Percentiles rank a stretch among this genome's conserved stretches.
phyloP scores from a whole-genome alignment of 2,888 invertebrate species.

The Epistrophella euchroma region DNA sequence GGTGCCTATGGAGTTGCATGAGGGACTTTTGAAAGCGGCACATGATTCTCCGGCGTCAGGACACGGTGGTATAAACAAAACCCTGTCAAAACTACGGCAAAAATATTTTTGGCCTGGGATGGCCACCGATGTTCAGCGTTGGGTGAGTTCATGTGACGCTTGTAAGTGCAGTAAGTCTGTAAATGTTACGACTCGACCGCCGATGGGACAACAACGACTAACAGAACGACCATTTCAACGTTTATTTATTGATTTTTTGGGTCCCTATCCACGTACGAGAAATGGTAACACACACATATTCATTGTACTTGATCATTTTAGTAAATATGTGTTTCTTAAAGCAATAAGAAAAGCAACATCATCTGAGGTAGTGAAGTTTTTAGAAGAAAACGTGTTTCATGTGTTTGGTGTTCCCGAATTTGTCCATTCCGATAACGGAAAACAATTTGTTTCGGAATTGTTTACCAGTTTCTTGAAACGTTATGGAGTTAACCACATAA shows the following conservation, averaged over 20 bases:
- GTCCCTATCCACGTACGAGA: too few relatives aligned
- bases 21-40: neutral
- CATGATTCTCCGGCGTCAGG: neutral
- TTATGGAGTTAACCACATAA: too few relatives aligned
- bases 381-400: too few relatives aligned
- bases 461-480: too few relatives aligned
- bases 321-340: too few relatives aligned
- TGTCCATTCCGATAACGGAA: too few relatives aligned
- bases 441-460: too few relatives aligned
- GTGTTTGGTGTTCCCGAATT: too few relatives aligned
- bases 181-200: neutral
- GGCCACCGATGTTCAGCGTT: neutral
- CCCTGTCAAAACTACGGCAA: neutral
- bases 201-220: neutral
- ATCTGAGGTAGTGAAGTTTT: too few relatives aligned
- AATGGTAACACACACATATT: too few relatives aligned
- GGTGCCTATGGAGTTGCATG: neutral
- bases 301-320: too few relatives aligned
- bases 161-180: neutral
- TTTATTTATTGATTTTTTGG: conserved; percentile 6
- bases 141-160: neutral
- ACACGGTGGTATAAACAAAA: neutral
- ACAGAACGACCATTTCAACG: conserved; percentile 23
- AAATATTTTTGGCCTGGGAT: neutral
- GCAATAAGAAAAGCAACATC: too few relatives aligned